Conservation (phyloP, 2,113 vertebrate species). For the Gallinago undulata region DNA sequence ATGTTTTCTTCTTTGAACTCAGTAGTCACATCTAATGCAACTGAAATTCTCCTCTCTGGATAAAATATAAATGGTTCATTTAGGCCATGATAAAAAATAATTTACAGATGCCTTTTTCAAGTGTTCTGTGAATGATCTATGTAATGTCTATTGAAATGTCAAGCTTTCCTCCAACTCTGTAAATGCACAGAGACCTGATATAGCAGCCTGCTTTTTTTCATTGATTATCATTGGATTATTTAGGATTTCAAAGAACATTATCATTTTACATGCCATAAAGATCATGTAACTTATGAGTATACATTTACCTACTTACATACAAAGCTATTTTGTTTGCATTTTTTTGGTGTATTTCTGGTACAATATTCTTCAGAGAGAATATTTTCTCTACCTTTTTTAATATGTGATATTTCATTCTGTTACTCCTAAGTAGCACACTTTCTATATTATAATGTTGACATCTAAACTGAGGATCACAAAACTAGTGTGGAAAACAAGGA, state of each 20-base stretch:
- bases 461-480: not conserved
- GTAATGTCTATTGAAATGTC: not conserved
- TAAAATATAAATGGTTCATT: not conserved
- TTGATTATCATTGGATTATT: not conserved
- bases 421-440: not conserved
- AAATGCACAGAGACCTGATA: not conserved
- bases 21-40: not conserved
- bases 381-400: not conserved
- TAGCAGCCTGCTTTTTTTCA: not conserved
- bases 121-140: not conserved
- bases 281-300: not conserved
- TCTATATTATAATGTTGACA: not conserved
- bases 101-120: not conserved
- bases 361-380: not conserved
- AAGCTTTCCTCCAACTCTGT: not conserved
- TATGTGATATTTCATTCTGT: not conserved
- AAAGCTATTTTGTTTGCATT: not conserved
- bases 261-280: not conserved
- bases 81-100: not conserved
- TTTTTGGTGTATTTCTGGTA: not conserved
- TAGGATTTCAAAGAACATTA: not conserved
- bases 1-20: not conserved
- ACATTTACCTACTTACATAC: not conserved
- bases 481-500: not conserved
- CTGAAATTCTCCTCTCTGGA: not conserved